Evolutionary conservation across 2,888 invertebrate species (phyloP).

Genomic region (Athrips mouffetella): DNA sequence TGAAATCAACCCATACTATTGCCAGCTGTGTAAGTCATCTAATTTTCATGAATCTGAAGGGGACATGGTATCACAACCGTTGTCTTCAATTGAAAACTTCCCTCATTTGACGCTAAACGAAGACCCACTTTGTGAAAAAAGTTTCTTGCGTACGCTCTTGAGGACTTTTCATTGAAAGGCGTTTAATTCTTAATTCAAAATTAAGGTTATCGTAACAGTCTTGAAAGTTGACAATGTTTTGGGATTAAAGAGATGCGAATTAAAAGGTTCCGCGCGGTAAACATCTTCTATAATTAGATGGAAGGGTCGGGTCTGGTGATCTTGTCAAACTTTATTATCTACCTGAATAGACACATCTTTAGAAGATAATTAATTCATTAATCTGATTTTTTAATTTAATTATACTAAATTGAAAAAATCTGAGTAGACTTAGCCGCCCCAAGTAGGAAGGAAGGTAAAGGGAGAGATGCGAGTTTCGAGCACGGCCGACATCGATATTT

Average conservation of each 20-base stretch:
- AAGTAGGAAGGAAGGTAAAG: too few relatives aligned
- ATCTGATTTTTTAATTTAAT: too few relatives aligned
- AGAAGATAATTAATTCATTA: too few relatives aligned
- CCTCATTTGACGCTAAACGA: conserved; percentile 38
- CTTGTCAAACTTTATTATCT: too few relatives aligned
- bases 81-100: conserved; percentile 38
- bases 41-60: conserved; percentile 8
- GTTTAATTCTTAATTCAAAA: conserved; percentile 34
- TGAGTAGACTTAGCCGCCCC: too few relatives aligned
- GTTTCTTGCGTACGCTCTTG: conserved; percentile 36
- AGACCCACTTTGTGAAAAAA: conserved; percentile 41
- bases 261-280: neutral
- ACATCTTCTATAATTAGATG: neutral
- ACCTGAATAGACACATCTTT: too few relatives aligned
- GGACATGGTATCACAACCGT: conserved; percentile 10
- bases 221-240: neutral
- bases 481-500: too few relatives aligned
- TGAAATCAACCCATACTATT: neutral
- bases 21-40: conserved; percentile 7
- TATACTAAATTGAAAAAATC: too few relatives aligned
- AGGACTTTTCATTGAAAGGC: conserved; percentile 33
- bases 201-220: conserved; percentile 22
- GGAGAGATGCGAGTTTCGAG: too few relatives aligned
- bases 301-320: too few relatives aligned
- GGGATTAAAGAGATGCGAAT: neutral